These are phyloP conservation scores for Eupeodes latifasciatus DNA, from an alignment of 2,888 invertebrate species.

Conservation along the genomic window DNA sequence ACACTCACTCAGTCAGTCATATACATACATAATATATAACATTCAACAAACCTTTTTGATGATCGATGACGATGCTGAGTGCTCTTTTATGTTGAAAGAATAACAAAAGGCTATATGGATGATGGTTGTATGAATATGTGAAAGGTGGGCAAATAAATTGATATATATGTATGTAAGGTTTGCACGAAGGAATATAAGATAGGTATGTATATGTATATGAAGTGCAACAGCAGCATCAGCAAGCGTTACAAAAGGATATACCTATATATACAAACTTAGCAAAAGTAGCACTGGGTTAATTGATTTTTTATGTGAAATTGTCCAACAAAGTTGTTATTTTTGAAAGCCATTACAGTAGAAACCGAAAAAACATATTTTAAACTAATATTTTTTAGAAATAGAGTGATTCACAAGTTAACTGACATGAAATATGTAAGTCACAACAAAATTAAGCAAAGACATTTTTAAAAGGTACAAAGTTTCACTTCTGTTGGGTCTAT, in stretches of 20 bases:
- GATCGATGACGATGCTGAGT: conserved; percentile 65
- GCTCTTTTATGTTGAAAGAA: conserved; percentile 61
- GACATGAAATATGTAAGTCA: too few species aligned
- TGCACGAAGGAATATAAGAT: background rate
- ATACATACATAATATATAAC: background rate
- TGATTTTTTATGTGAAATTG: conserved; percentile 56
- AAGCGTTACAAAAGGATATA: conserved; percentile 28
- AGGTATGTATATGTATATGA: background rate
- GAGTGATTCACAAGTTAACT: too few species aligned
- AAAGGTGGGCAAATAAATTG: conserved; percentile 22
- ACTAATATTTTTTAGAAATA: too few species aligned
- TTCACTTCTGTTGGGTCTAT: too few species aligned
- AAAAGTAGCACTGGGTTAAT: conserved; percentile 56
- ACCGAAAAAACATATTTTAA: background rate
- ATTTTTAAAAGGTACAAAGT: too few species aligned
- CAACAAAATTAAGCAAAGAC: too few species aligned
- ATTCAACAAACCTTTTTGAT: conserved; percentile 26
- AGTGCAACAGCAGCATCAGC: conserved; percentile 38
- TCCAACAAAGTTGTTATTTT: conserved; percentile 21
- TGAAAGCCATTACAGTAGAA: background rate
- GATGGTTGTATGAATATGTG: background rate
- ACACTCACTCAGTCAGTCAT: background rate
- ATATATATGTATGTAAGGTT: background rate
- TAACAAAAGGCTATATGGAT: conserved; percentile 39
- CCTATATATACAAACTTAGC: conserved; percentile 26